Conservation (phyloP, 2,113 vertebrate genomes). For the Heterotis niloticus region DNA sequence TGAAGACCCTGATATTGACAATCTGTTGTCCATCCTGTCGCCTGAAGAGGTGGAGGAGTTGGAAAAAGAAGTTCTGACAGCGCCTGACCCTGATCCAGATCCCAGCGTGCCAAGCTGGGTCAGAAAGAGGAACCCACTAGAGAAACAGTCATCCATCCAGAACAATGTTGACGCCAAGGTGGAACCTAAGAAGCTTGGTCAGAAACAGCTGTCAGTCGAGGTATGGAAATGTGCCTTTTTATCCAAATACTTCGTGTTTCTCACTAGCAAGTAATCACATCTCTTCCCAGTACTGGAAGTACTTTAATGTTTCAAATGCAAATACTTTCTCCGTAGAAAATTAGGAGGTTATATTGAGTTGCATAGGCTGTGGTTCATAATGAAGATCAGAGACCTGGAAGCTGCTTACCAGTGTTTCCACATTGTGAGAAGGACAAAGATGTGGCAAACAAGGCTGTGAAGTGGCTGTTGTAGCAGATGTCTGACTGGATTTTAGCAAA, state of each 20-base stretch:
- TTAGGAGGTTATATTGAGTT: too few relatives aligned
- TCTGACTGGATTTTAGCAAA: neutral
- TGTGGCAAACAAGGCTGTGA: too few relatives aligned
- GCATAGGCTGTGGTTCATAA: too few relatives aligned
- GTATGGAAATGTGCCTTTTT: constrained; percentile 59
- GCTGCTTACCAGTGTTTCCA: too few relatives aligned
- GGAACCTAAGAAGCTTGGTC: constrained; percentile 62
- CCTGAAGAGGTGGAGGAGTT: constrained; percentile 70
- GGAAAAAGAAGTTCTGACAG: constrained; percentile 71
- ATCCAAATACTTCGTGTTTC: too few relatives aligned
- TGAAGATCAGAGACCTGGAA: neutral
- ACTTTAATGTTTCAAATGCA: too few relatives aligned
- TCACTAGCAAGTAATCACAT: neutral
- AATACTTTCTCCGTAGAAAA: too few relatives aligned
- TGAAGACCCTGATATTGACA: constrained; percentile 73
- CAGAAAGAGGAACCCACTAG: constrained; percentile 46
- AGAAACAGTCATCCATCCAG: constrained; percentile 38
- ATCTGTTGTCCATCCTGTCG: constrained; percentile 68
- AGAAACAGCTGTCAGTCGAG: constrained; percentile 73
- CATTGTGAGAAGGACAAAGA: too few relatives aligned
- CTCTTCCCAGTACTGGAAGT: too few relatives aligned
- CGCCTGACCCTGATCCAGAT: constrained; percentile 72
- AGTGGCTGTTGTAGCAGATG: too few relatives aligned
- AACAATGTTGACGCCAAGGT: constrained; percentile 52
- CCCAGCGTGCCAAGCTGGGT: constrained; percentile 53